These are phyloP conservation scores for Leptopilina clavipes DNA, from an alignment of 1,140 invertebrate species.

Conservation along the genomic window DNA sequence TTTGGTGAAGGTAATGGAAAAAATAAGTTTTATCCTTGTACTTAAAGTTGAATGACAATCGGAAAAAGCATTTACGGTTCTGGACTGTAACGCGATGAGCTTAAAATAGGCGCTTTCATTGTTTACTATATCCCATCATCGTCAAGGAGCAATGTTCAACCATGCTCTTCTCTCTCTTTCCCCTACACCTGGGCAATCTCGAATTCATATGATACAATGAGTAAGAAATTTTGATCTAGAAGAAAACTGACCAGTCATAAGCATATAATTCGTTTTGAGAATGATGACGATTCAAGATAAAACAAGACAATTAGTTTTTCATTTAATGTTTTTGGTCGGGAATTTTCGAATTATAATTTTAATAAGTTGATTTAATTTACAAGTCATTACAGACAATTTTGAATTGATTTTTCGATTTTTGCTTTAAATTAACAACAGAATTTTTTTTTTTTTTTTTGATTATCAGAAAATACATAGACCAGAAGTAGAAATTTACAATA, in stretches of 20 bases:
- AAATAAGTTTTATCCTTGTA: constrained; percentile 48
- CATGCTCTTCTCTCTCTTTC: neutral
- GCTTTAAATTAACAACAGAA: too few relatives aligned
- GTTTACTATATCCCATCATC: constrained; percentile 37
- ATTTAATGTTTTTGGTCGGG: neutral
- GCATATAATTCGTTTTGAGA: constrained; percentile 14
- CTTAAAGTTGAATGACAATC: constrained; percentile 47
- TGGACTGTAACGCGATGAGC: constrained; percentile 38
- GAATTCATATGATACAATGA: constrained; percentile 32
- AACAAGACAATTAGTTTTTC: constrained; percentile 6
- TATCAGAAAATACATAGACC: too few relatives aligned
- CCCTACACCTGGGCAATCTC: constrained; percentile 26
- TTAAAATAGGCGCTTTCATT: constrained; percentile 51
- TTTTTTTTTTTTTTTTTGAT: too few relatives aligned
- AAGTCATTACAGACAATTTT: too few relatives aligned
- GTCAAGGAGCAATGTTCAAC: constrained; percentile 33
- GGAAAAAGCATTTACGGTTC: constrained; percentile 55
- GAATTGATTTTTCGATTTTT: neutral
- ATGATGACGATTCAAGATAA: constrained; percentile 19
- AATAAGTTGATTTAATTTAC: neutral
- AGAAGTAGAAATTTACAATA: too few relatives aligned
- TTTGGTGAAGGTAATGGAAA: constrained; percentile 38
- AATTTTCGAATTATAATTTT: neutral
- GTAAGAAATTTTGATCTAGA: constrained; percentile 29
- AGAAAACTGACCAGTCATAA: constrained; percentile 34